Conservation (phyloP, 2,797 vertebrate genomes). For the Capromys pilorides region DNA sequence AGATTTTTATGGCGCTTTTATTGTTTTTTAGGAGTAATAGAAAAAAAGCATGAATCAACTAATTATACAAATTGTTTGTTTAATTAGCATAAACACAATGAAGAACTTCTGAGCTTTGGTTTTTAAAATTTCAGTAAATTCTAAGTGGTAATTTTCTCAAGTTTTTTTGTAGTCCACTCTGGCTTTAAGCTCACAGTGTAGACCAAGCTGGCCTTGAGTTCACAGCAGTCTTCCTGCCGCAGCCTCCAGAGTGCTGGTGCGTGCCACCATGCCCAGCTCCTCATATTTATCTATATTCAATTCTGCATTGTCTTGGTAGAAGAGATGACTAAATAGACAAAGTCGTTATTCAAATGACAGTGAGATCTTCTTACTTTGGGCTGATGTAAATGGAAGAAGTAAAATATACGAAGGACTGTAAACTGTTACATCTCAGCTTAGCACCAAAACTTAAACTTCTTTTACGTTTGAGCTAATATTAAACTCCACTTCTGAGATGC, state of each 20-base stretch:
- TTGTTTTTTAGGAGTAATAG: background rate
- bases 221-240: background rate
- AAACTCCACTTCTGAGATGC: background rate
- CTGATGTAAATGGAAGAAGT: background rate
- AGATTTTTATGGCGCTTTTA: background rate
- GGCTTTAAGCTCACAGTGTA: no score
- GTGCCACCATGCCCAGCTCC: background rate
- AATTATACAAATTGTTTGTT: background rate
- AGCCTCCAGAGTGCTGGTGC: background rate
- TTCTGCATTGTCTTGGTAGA: conserved; percentile 1
- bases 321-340: background rate
- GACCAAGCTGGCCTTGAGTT: no score
- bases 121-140: background rate
- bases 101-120: conserved; percentile 9
- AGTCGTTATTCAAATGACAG: background rate
- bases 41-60: background rate
- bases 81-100: background rate
- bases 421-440: background rate
- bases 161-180: background rate
- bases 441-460: background rate
- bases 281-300: conserved; percentile 22
- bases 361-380: background rate
- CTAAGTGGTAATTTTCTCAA: background rate
- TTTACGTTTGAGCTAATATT: background rate
- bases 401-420: background rate